Evolutionary conservation across 2,888 invertebrate genomes (phyloP), one percentile per base, ranked within the genome.

Genomic region (Melanostoma mellinum): DNA sequence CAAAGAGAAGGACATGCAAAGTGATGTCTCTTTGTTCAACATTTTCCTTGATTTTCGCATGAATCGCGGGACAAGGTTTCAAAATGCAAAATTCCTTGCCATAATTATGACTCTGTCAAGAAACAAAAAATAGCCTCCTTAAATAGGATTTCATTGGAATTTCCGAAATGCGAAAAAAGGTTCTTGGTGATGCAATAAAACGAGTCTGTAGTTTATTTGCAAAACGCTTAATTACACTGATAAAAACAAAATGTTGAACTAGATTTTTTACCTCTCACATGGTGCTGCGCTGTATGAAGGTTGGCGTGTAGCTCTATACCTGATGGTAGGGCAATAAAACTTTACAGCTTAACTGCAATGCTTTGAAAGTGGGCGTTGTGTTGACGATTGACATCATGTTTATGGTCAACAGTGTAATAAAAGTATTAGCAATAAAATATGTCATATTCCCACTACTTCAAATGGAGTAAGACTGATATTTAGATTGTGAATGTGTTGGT

Each of bases 301-400:
- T 20, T 20, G 20, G 20, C 20, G 20, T 20, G 20, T 20, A 20
- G 1, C 20, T 48, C 36, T 48, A 30, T 63, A 50, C 48, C 48
- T 63, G 36, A 5, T 6, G 4, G n/a, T 35, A 30, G 10, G 32
- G 20, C 40, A 48, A 9, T 82, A 77, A 77, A 73, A 42, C 1
- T 68, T 79, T 73, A 79, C 36, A 32, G 42, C 33, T 36, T 35
- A 30, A 0, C 5, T 3, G 6, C 55, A 61, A 67, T 36, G 67
- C 38, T 77, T 38, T 73, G 72, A 73, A 82, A 82, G 77, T 82
- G 55, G 81, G 81, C 81, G 81, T 82, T 82, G 72, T 82, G 77
- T 82, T 82, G 81, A 77, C 67, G 77, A 77, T 77, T 73, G 5
- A 38, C 60, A 82, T 82, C 77, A 82, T 82, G 61, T 60, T 77